These are phyloP conservation scores for Pavo muticus DNA, from an alignment of 2,113 vertebrate genomes.

Conservation along the genomic window DNA sequence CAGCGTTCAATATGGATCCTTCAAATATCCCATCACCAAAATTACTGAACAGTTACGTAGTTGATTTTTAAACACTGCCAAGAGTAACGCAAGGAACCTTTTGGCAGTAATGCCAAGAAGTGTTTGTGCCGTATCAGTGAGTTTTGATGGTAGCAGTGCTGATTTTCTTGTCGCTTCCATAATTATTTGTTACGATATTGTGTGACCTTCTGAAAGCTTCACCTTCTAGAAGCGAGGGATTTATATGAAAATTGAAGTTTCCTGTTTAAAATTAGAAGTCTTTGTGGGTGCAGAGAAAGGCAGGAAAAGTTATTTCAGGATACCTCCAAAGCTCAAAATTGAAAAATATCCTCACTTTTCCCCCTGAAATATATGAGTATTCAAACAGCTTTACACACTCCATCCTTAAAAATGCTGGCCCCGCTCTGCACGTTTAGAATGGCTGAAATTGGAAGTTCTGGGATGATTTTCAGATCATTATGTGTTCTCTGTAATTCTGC, in stretches of 20 bases:
- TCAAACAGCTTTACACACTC: background rate
- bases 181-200: background rate
- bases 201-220: background rate
- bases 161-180: background rate
- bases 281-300: background rate
- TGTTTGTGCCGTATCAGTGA: background rate
- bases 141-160: background rate
- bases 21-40: background rate
- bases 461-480: background rate
- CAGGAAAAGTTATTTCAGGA: background rate
- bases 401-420: background rate
- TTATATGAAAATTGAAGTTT: background rate
- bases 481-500: background rate
- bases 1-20: background rate
- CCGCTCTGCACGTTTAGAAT: background rate
- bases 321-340: background rate
- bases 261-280: background rate
- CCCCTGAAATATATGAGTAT: background rate
- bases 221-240: background rate
- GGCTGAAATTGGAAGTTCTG: background rate
- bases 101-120: background rate
- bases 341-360: background rate
- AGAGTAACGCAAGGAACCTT: background rate
- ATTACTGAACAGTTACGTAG: background rate
- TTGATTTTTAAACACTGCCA: background rate